Evolutionary conservation across 1,140 invertebrate genomes (phyloP).

Genomic region (Ceratoteleas bidentatus): DNA sequence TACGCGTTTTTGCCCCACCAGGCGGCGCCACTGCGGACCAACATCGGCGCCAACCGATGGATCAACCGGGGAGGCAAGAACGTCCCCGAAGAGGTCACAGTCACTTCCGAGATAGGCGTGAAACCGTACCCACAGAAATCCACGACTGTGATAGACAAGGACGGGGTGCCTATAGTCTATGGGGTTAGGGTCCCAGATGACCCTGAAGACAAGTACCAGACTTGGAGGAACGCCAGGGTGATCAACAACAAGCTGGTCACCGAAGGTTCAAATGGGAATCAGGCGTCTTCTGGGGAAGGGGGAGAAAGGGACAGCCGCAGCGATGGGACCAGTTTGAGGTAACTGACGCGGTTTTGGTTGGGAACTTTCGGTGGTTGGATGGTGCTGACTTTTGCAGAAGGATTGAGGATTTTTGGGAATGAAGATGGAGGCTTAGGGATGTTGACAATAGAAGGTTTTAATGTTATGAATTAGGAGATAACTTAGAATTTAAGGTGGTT

Average conservation of each 20-base stretch:
- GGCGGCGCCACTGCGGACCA: constrained; percentile 69
- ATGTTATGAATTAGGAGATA: no score
- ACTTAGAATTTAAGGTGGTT: no score
- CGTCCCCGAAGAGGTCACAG: constrained; percentile 85
- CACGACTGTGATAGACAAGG: constrained; percentile 81
- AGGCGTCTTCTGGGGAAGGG: constrained; percentile 9
- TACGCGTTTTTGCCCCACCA: constrained; percentile 71
- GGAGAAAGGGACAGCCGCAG: constrained; percentile 49
- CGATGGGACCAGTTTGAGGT: constrained; percentile 77
- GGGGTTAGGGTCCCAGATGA: constrained; percentile 91
- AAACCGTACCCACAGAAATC: constrained; percentile 70
- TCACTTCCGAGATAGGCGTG: constrained; percentile 83
- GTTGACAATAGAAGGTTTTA: no score
- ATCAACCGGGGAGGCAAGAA: constrained; percentile 75
- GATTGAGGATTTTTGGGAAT: no score
- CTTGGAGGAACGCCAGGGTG: constrained; percentile 92
- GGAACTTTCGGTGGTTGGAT: no score
- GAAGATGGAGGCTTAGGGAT: no score
- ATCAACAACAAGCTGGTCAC: constrained; percentile 90
- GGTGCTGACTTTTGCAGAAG: no score
- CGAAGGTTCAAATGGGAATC: constrained; percentile 7
- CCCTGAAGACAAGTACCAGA: constrained; percentile 88
- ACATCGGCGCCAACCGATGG: constrained; percentile 75
- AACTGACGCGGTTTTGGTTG: background rate
- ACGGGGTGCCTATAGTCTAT: constrained; percentile 89